Evolutionary conservation across 2,113 vertebrate species (phyloP), one percentile per base, ranked within the genome.

Genomic region (Pongo pygmaeus): DNA sequence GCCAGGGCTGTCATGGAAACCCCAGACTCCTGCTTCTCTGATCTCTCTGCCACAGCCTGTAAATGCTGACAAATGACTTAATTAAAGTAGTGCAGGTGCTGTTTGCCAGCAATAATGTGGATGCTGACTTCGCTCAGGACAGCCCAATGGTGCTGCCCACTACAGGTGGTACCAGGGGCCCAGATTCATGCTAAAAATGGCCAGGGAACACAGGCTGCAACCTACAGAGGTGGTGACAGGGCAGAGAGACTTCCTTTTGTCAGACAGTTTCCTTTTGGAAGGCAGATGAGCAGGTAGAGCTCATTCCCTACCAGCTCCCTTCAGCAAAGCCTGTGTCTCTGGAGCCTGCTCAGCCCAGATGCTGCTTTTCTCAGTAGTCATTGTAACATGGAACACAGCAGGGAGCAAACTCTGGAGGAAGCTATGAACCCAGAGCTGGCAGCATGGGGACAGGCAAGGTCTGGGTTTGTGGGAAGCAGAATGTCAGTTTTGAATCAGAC

Each of bases 331-430:
- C 32, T 7, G 40, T 0, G 0, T 25, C 25, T 12, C 20, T 4
- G 3, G 25, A 61, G 13, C 30, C n/a, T 0, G 32, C 59, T 20
- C 4, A 1, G n/a, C 16, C n/a, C 20, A 0, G 3, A 0, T 5
- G 22, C 67, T 2, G 35, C 86, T 22, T 10, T 48, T 48, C 72
- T 61, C 35, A 3, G 9, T 2, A 0, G 67, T 27, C 86, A 8
- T 0, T 3, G 13, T 8, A 61, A 13, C 1, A 0, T 30, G 8
- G 4, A 12, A 2, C 8, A 18, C 61, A 27, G 72, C 57, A 25
- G 59, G 12, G 2, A 18, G 22, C 25, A 7, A 16, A n/a, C 52
- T 50, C 35, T 23, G 38, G 27, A 61, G 43, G 40, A 69, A 46
- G 40, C 78, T 20, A 1, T 17, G n/a, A 57, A 48, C 38, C 88